Percentiles rank a stretch among this genome's conserved stretches.
Evolutionary conservation across 92 coral and sea anemone genomes (phyloP).

Genomic region (Meandrina meandrites): DNA sequence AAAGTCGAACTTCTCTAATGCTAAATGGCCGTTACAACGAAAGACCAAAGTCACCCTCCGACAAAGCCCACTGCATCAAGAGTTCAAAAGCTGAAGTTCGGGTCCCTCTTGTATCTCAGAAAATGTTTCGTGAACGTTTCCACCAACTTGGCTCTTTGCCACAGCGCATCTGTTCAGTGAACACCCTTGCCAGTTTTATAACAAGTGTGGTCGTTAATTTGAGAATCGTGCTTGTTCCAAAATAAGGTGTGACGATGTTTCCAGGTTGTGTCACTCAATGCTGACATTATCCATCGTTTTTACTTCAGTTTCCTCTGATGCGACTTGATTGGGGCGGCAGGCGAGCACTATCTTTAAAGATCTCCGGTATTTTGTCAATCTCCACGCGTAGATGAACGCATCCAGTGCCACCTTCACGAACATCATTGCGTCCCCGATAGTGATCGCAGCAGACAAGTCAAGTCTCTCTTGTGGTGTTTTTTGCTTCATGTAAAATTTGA

Average conservation of each 20-base stretch:
- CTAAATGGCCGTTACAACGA: too few relatives aligned
- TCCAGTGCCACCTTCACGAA: conserved; percentile 73
- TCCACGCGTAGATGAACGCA: conserved; percentile 86
- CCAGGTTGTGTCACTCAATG: not conserved
- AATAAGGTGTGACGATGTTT: not conserved
- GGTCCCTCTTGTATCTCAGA: too few relatives aligned
- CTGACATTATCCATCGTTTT: conserved; percentile 15
- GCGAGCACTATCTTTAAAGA: conserved; percentile 44
- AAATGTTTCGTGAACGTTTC: too few relatives aligned
- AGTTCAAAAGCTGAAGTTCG: too few relatives aligned
- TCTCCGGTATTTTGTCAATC: conserved; percentile 42
- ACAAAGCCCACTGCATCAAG: too few relatives aligned
- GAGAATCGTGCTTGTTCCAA: too few relatives aligned
- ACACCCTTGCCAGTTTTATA: too few relatives aligned
- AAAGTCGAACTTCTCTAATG: too few relatives aligned
- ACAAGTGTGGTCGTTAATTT: too few relatives aligned
- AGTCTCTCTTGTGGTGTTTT: conserved; percentile 27
- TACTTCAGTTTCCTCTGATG: not conserved
- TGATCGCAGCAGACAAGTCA: conserved; percentile 41
- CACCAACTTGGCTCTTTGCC: too few relatives aligned
- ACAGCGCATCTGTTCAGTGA: too few relatives aligned
- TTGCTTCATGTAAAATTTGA: conserved; percentile 34
- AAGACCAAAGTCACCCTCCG: too few relatives aligned
- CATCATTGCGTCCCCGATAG: conserved; percentile 63
- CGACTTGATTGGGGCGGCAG: conserved; percentile 7